Base-by-base conservation (phyloP, 2,797 vertebrate genomes). In the Sebastes ruberrimus region DNA sequence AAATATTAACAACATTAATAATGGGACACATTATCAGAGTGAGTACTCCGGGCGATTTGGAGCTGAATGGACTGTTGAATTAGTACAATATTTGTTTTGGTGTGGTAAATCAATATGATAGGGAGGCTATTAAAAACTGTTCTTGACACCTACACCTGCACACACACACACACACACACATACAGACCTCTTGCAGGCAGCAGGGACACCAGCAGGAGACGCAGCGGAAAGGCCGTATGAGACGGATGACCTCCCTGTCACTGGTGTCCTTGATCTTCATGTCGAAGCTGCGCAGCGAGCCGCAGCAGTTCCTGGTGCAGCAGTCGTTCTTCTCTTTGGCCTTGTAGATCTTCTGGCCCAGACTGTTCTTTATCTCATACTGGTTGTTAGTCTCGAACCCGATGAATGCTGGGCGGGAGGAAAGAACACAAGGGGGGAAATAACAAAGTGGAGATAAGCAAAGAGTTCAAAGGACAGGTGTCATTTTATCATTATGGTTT, bases 281-380 rank as follows among this genome's bases (percentile, higher is more conserved):
- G 83, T 97, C 95, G 33, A 98, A 97, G 71, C 96, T 97, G 60
- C 97, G 96, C 75, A 96, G 91, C 2, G 97, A 90, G 2, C 97
- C 97, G 6, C 96, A 98, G 94, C 97, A 98, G 89, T 97, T 97
- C 9, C 97, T 96, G 1, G 96, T 96, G 74, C 97, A 98, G 86
- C 97, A 97, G 92, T 96, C 96, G 32, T 95, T 98, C 90, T 97
- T 96, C 92, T 98, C 97, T 13, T 97, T 97, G 14, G 96, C 97
- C 20, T 95, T 93, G 84, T 96, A 97, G 78, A 98, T 94, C 84
- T 95, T 96, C 61, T 97, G 97, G 52, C 97, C 97, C 4, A 96
- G 55, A 52, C 95, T 97, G 59, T 97, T 97, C 83, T 97, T 97
- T 68, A 98, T 93, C 76, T 97, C 97, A 0, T 98, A 98, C 83